phyloP scores from a whole-genome alignment of 2,888 invertebrate genomes.

The Ommatoiulus sabulosus region DNA sequence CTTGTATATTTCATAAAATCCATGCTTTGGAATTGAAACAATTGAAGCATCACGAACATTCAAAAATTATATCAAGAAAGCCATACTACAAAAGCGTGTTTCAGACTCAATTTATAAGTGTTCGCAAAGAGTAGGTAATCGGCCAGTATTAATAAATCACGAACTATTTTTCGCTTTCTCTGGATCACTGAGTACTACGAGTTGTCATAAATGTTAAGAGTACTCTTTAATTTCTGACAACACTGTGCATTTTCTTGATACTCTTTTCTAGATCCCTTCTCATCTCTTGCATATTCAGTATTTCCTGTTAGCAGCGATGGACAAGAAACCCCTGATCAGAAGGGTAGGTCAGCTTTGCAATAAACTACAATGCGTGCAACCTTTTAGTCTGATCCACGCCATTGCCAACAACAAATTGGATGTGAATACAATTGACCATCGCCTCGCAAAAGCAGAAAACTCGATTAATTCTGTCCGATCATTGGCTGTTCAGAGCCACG shows the following conservation, averaged over 20 bases:
- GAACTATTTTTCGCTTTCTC: too few relatives aligned
- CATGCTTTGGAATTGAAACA: too few relatives aligned
- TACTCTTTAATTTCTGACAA: too few relatives aligned
- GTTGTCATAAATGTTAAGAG: not conserved
- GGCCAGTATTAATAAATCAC: too few relatives aligned
- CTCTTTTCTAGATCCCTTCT: not conserved
- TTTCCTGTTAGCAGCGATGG: not conserved
- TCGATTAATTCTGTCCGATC: constrained; percentile 43
- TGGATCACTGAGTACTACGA: too few relatives aligned
- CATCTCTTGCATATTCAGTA: constrained; percentile 17
- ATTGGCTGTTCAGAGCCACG: constrained; percentile 25
- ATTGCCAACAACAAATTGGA: constrained; percentile 46
- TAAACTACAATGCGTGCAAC: constrained; percentile 41
- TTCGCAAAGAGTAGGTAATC: too few relatives aligned
- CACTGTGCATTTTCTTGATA: not conserved
- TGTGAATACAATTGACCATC: constrained; percentile 48
- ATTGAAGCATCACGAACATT: too few relatives aligned
- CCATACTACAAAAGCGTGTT: too few relatives aligned
- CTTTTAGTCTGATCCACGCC: constrained; percentile 44
- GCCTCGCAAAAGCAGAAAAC: not conserved
- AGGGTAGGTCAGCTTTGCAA: constrained; percentile 42
- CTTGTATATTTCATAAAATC: too few relatives aligned
- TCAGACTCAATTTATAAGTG: too few relatives aligned
- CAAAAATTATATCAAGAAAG: too few relatives aligned
- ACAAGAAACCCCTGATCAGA: not conserved